These are phyloP conservation scores for Noctua janthe DNA, from an alignment of 2,888 invertebrate genomes.

Conservation along the genomic window DNA sequence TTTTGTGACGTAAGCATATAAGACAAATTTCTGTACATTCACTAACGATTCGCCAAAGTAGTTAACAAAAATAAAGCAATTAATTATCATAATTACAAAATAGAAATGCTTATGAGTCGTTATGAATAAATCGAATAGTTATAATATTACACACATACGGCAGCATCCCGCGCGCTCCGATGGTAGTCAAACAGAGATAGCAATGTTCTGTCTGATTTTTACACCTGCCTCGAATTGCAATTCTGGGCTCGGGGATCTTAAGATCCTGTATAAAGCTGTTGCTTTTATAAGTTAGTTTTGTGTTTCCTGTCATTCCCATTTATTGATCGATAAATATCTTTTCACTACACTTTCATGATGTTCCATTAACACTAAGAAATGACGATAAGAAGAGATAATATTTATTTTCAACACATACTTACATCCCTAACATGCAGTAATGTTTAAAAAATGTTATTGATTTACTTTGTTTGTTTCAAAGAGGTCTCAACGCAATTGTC, in stretches of 20 bases:
- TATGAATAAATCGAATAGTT: too few species aligned
- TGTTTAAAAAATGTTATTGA: conserved; percentile 29
- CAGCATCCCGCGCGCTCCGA: neutral
- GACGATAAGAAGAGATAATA: conserved; percentile 1
- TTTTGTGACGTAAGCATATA: too few species aligned
- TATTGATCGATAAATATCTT: conserved; percentile 6
- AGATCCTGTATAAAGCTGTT: neutral
- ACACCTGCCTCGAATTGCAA: neutral
- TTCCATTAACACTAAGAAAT: conserved; percentile 2
- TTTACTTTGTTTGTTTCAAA: conserved; percentile 73
- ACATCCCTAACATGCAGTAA: conserved; percentile 2
- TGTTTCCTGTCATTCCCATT: neutral
- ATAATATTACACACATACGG: too few species aligned
- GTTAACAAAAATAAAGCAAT: neutral
- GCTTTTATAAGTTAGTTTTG: neutral
- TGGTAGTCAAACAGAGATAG: neutral
- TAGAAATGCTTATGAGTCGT: neutral
- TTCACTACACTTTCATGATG: neutral
- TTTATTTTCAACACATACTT: conserved; percentile 19
- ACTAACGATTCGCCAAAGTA: neutral
- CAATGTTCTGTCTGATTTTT: neutral
- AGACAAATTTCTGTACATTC: too few species aligned
- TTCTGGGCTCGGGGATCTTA: neutral
- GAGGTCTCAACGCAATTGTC: conserved; percentile 88
- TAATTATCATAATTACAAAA: neutral